Base-by-base conservation (phyloP, 2,797 vertebrate genomes). In the Periophthalmus magnuspinnatus region DNA sequence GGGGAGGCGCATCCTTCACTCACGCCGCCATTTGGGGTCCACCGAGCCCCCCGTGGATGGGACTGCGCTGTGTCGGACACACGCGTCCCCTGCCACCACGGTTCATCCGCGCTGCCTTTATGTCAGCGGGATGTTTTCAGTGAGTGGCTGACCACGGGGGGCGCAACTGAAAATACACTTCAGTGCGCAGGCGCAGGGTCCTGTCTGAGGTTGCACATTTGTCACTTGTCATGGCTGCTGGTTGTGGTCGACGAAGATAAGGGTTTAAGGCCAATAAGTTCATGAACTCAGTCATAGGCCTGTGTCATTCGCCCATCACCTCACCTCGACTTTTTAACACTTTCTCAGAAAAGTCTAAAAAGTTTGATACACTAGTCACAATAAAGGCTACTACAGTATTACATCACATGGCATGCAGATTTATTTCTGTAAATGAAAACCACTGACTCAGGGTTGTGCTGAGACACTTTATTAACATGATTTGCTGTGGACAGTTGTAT, bases 1-100 rank as follows among this genome's bases (percentile, higher is more conserved):
- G 74, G 97, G 96, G 90, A 96, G 94, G 91, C 96, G 96, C 97
- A 99, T 99, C 84, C 93, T 65, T 94, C 92, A 67, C 85, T 90
- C 89, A 86, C 83, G 84, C 88, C 75, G 86, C 91, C 91, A 90
- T 92, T 8, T 61, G 83, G 79, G 79, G 85, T 38, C 69, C 79
- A 69, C 69, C 32, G 62, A 62, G 71, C 65, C 69, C 9, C 70
- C 57, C 63, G 56, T 60, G 0, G 52, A 60, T 36, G 19, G 54
- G 68, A 63, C 56, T 68, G 71, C 58, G 71, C 48, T 19, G 58
- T 13, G 41, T 41, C 8, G 32, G 52, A 10, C 45, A 58, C 48
- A 57, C 65, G 52, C 59, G 17, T n/a, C 41, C 48, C 14, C 28
- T 62, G 61, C 71, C 47, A 68, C 75, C 38, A 71, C 72, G 54